Base-by-base conservation (phyloP, 1,140 invertebrate genomes). In the Pogonognathellus flavescens region DNA sequence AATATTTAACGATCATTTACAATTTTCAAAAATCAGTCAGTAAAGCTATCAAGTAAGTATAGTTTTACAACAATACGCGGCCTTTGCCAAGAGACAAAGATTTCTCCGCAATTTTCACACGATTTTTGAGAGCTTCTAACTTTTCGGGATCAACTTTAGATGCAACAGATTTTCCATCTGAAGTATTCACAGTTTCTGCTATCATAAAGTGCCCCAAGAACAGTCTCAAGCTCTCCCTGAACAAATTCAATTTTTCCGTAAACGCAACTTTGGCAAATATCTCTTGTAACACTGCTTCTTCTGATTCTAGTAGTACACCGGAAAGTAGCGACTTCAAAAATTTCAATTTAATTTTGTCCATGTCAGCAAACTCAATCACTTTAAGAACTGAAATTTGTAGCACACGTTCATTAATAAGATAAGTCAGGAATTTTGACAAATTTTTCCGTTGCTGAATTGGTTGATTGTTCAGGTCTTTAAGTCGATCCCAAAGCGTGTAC, bases 401-500 rank as follows among this genome's bases (percentile, higher is more conserved):
- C 9, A 94, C 94, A 87, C 95, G 94, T 84, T 95, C 93, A 31
- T 95, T 91, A 55, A 99, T 94, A n/a, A 98, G 91, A 90, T 96
- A 93, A 41, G 93, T 93, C 3, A 97, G 90, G 60, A 98, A 93
- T 89, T 94, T 93, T 1, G 95, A 95, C 82, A 99, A 91, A 91
- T 98, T 97, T 0, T 92, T 92, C 50, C 95, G 90, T 89, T 95
- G 93, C 14, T 91, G 90, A 62, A 92, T 91, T 0, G 92, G 92
- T 25, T 95, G 92, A 31, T 91, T 80, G 13, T 93, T 91, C 18
- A 99, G 90, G 62, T 95, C 94, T 90, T 98, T 97, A 18, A 99
- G 93, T 90, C 95, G 95, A 91, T 99, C 97, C 97, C 97, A 99
- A 9, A 97, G 90, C 18, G 94, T 93, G 90, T 94, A 98, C 90